These are phyloP conservation scores for Galemys pyrenaicus DNA, from an alignment of 2,113 vertebrate species.

Conservation along the genomic window DNA sequence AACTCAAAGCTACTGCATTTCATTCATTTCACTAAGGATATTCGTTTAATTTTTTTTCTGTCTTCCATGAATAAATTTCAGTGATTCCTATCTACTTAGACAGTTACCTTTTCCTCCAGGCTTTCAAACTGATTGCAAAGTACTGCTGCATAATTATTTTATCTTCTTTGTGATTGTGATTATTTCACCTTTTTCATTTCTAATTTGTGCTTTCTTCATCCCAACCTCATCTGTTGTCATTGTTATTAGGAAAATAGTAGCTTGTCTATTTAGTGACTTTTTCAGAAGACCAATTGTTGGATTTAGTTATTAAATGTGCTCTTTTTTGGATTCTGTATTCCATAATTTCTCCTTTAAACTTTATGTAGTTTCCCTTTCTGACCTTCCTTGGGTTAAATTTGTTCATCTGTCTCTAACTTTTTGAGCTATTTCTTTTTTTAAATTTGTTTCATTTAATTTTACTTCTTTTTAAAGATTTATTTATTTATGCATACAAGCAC, in stretches of 20 bases:
- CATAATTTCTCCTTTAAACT: not conserved
- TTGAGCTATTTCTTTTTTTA: not conserved
- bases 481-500: too few relatives aligned
- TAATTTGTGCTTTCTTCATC: not conserved
- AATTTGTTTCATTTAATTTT: not conserved
- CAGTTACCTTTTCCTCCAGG: not conserved
- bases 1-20: not conserved
- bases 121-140: not conserved
- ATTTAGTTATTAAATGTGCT: not conserved
- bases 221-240: not conserved
- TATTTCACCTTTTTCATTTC: not conserved
- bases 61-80: not conserved
- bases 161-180: not conserved
- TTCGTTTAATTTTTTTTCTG: not conserved
- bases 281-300: not conserved
- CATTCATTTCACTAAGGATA: not conserved
- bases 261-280: not conserved
- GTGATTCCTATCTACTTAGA: not conserved
- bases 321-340: not conserved
- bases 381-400: slow-evolving; percentile 10
- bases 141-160: not conserved
- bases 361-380: not conserved
- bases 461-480: too few relatives aligned
- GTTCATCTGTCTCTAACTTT: not conserved
- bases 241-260: not conserved